Percentiles rank a stretch among this genome's conserved stretches.
Conservation (phyloP, 2,888 invertebrate species). For the Drosophila anomelani region DNA sequence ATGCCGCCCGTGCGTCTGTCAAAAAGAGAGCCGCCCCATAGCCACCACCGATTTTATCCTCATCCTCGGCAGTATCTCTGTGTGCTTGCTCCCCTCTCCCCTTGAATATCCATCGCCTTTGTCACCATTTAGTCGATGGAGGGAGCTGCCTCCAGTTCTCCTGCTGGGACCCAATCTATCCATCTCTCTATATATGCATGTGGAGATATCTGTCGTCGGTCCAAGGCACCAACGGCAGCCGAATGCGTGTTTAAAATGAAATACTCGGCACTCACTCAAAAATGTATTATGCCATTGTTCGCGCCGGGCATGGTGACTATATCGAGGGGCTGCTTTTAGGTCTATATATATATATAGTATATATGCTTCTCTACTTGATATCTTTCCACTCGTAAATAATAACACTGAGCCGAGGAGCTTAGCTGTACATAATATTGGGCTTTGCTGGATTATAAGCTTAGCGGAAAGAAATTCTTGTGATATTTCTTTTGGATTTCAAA, state of each 20-base stretch:
- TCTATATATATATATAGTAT: background rate
- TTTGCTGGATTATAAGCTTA: slow-evolving; percentile 10
- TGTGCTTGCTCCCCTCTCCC: slow-evolving; percentile 5
- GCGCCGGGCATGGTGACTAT: slow-evolving; percentile 20
- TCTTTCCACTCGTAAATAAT: slow-evolving; percentile 15
- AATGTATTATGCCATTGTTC: slow-evolving; percentile 54
- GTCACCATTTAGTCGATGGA: slow-evolving; percentile 61
- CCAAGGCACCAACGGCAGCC: slow-evolving; percentile 49
- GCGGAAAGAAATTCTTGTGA: background rate
- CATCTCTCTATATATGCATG: slow-evolving; percentile 62
- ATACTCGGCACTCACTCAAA: slow-evolving; percentile 75
- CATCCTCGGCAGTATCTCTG: slow-evolving; percentile 9
- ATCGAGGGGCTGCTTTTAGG: slow-evolving; percentile 5
- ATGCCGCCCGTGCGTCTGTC: slow-evolving; percentile 77
- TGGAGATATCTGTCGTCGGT: slow-evolving; percentile 73
- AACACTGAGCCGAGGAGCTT: slow-evolving; percentile 12
- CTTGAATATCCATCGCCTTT: slow-evolving; percentile 41
- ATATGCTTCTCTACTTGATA: slow-evolving; percentile 8
- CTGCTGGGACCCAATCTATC: slow-evolving; percentile 63
- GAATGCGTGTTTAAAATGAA: slow-evolving; percentile 77
- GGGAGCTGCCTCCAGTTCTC: slow-evolving; percentile 9
- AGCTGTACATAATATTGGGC: slow-evolving; percentile 8
- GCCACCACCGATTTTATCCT: slow-evolving; percentile 33
- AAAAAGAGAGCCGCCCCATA: slow-evolving; percentile 58
- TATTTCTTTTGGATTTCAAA: background rate